A percentile compares a stretch with the other conserved stretches of the same genome.
These are phyloP conservation scores for Zaprionus lachaisei DNA, from an alignment of 1,140 invertebrate genomes.

Conservation along the genomic window DNA sequence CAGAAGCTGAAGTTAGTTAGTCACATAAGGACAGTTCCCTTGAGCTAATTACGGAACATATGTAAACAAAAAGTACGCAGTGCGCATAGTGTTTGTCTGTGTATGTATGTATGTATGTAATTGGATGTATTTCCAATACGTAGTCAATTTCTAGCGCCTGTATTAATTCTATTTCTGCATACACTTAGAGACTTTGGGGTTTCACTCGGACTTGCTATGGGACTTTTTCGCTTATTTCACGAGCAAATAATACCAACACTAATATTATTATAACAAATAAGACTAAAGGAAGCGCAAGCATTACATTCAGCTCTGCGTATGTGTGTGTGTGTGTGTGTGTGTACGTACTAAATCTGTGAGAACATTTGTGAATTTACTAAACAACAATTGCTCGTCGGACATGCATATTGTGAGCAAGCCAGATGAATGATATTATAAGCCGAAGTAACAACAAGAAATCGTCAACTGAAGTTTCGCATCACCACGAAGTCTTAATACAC, in stretches of 20 bases:
- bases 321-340: constrained; percentile 14
- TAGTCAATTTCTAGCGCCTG: constrained; percentile 46
- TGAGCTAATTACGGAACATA: background rate
- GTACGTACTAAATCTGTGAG: constrained; percentile 15
- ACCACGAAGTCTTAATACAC: constrained; percentile 7
- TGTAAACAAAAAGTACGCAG: background rate
- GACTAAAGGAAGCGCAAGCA: constrained; percentile 30
- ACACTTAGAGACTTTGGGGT: background rate
- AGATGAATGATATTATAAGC: constrained; percentile 32
- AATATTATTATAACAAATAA: constrained; percentile 76
- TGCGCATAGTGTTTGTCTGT: background rate
- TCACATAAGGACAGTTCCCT: background rate
- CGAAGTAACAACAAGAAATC: constrained; percentile 16
- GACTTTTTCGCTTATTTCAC: constrained; percentile 41
- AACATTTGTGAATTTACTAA: constrained; percentile 39
- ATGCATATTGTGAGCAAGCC: constrained; percentile 21
- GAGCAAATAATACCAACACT: constrained; percentile 67
- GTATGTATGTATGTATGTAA: constrained; percentile 25
- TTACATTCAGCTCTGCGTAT: constrained; percentile 23
- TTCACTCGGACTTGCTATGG: constrained; percentile 15
- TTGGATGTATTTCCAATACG: constrained; percentile 31
- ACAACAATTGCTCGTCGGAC: constrained; percentile 45
- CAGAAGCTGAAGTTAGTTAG: background rate
- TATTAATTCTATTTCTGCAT: constrained; percentile 66
- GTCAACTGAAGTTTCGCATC: background rate